phyloP scores from a whole-genome alignment of 2,797 vertebrate genomes.

The Paratrypauchen microcephalus region DNA sequence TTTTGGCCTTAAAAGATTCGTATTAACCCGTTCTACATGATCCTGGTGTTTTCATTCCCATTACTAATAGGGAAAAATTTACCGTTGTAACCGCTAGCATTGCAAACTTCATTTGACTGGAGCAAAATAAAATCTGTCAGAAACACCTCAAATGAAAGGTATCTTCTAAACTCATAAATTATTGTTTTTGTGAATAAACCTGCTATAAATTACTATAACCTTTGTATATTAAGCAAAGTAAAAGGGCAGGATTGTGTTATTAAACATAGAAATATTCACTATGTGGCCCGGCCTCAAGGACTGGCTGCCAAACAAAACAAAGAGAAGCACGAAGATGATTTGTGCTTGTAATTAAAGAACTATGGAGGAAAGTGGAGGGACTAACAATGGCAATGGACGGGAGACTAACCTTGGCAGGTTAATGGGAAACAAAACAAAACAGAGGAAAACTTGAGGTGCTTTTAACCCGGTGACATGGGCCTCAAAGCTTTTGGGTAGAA shows the following conservation, averaged over 20 bases:
- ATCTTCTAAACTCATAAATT: not conserved
- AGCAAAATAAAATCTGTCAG: too few relatives aligned
- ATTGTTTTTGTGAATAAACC: not conserved
- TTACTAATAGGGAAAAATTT: too few relatives aligned
- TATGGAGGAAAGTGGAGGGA: slow-evolving; percentile 22
- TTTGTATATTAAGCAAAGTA: not conserved
- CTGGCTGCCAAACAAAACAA: slow-evolving; percentile 57
- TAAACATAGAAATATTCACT: slow-evolving; percentile 61
- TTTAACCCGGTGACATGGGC: slow-evolving; percentile 42
- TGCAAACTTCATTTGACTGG: too few relatives aligned
- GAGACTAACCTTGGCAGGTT: slow-evolving; percentile 54
- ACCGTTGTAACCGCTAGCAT: too few relatives aligned
- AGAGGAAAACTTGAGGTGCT: slow-evolving; percentile 40
- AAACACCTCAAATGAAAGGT: too few relatives aligned
- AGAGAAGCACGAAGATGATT: slow-evolving; percentile 49
- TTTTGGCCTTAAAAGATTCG: too few relatives aligned
- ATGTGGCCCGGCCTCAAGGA: slow-evolving; percentile 42
- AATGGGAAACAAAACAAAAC: slow-evolving; percentile 45
- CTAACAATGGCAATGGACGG: slow-evolving; percentile 22
- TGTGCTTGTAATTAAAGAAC: slow-evolving; percentile 55
- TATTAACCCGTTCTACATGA: too few relatives aligned
- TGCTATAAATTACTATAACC: not conserved
- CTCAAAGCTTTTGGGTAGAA: slow-evolving; percentile 26
- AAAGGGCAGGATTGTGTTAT: slow-evolving; percentile 31
- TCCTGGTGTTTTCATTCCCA: too few relatives aligned